phyloP scores from a whole-genome alignment of 2,113 vertebrate genomes.

The Ceyx cyanopectus region DNA sequence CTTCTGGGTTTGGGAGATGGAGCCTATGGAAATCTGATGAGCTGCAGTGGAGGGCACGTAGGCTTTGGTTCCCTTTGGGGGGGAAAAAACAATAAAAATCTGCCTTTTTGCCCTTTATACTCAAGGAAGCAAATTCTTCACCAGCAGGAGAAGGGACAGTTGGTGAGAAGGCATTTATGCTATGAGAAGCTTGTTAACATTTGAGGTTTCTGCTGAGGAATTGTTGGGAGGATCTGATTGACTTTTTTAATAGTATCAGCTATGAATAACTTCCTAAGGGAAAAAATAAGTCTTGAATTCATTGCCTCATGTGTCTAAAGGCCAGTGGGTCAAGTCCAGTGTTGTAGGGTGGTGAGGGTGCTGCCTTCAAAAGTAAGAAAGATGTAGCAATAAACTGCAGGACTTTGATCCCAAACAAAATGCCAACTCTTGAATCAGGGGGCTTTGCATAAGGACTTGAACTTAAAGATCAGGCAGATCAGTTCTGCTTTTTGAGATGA shows the following conservation, averaged over 20 bases:
- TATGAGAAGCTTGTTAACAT: conserved; percentile 24
- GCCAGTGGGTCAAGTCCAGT: not conserved
- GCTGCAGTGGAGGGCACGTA: not conserved
- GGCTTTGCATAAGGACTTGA: not conserved
- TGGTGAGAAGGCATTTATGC: not conserved
- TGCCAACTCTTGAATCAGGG: not conserved
- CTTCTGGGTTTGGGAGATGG: not conserved
- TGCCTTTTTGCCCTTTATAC: not conserved
- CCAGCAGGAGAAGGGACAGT: not conserved
- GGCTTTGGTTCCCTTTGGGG: not conserved
- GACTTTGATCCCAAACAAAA: not conserved
- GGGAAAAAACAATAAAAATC: not conserved
- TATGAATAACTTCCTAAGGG: not conserved
- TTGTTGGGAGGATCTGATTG: not conserved
- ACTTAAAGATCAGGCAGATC: not conserved
- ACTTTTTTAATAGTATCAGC: not conserved
- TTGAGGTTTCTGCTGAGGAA: conserved; percentile 18
- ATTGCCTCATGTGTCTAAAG: not conserved
- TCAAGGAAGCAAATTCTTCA: not conserved
- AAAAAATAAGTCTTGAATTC: not conserved
- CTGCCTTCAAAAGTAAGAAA: not conserved
- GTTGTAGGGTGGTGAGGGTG: not conserved
- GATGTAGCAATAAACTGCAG: not conserved
- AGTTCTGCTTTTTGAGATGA: not conserved
- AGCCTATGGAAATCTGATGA: not conserved